These are phyloP conservation scores for Micoletzkya japonica DNA, from an alignment of 2,888 invertebrate genomes.

Conservation along the genomic window DNA sequence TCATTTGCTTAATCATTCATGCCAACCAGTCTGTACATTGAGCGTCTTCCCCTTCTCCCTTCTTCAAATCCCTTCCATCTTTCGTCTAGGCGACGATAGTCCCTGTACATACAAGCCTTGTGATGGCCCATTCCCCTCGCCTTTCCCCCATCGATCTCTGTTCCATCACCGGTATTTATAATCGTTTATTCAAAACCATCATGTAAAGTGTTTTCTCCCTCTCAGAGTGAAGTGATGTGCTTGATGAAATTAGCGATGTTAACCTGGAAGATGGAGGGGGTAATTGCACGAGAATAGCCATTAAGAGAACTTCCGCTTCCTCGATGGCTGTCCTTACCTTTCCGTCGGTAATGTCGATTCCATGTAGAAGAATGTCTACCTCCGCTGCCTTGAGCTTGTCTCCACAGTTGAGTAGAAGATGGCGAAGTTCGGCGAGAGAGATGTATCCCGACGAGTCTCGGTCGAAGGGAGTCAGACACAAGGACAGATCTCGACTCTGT, in stretches of 20 bases:
- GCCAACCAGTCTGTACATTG: background rate
- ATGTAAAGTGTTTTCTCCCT: background rate
- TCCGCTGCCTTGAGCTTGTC: conserved; percentile 5
- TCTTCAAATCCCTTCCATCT: background rate
- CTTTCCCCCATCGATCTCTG: background rate
- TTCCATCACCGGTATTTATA: background rate
- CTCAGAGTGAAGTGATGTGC: conserved; percentile 10
- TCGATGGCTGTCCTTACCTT: background rate
- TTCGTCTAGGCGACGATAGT: conserved; percentile 13
- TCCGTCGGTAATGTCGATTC: conserved; percentile 19
- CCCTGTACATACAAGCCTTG: background rate
- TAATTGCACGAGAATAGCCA: background rate
- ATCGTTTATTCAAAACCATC: background rate
- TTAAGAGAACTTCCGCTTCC: background rate
- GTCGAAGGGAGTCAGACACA: conserved; percentile 24
- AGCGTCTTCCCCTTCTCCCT: background rate
- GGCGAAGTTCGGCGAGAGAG: conserved; percentile 16
- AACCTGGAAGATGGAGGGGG: too few species aligned
- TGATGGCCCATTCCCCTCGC: background rate
- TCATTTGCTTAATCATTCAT: background rate
- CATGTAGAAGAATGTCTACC: conserved; percentile 10
- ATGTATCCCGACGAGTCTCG: conserved; percentile 14
- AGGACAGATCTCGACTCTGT: background rate
- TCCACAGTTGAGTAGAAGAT: conserved; percentile 14
- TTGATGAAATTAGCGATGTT: conserved; percentile 27